Conservation (phyloP, 2,113 vertebrate species). For the Rousettus leschenaultii region DNA sequence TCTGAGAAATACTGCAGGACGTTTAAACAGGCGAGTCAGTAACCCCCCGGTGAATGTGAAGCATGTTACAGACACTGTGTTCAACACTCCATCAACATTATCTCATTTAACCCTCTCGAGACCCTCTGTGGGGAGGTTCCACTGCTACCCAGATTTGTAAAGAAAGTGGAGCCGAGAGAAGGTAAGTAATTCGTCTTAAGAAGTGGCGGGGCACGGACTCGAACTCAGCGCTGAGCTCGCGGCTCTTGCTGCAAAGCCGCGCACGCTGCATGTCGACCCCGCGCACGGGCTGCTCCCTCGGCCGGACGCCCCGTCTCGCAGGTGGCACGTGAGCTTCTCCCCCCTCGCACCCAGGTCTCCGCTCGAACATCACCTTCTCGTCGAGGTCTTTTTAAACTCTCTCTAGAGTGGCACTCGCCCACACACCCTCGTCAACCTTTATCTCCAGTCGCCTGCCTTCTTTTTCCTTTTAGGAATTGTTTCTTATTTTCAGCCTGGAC, state of each 20-base stretch:
- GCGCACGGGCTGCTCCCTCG: neutral
- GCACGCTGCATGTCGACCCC: neutral
- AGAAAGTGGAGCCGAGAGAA: neutral
- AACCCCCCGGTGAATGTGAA: neutral
- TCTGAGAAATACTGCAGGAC: neutral
- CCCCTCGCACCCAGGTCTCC: neutral
- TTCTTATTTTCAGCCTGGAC: neutral
- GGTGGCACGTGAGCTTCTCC: neutral
- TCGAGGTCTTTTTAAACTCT: neutral
- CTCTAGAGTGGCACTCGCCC: neutral
- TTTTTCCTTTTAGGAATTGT: neutral
- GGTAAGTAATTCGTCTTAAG: neutral
- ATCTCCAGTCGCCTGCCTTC: neutral
- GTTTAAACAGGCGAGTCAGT: neutral
- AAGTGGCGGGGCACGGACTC: neutral
- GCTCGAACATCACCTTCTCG: neutral
- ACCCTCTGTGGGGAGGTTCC: neutral
- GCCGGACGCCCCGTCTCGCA: neutral
- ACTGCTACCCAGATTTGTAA: neutral
- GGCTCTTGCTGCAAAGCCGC: neutral
- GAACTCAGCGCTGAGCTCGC: neutral
- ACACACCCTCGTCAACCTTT: neutral
- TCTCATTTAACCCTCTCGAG: neutral
- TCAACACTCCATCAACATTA: neutral
- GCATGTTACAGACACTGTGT: neutral